phyloP scores from a whole-genome alignment of 2,888 invertebrate genomes.

The Watsonalla binaria region DNA sequence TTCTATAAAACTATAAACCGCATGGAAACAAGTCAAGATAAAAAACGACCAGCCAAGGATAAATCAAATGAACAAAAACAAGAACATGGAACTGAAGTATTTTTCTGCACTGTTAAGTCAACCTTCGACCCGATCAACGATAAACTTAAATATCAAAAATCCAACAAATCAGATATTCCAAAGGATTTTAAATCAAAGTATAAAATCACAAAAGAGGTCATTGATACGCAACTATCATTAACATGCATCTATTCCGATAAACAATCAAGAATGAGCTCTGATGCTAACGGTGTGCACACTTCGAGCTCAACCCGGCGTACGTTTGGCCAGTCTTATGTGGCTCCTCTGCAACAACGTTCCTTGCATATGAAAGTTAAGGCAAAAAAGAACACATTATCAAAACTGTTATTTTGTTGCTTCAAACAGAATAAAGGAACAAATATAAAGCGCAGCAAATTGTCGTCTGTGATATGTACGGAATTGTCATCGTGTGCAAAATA shows the following conservation, averaged over 20 bases:
- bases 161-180: neutral
- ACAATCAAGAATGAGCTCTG: slow-evolving; percentile 2
- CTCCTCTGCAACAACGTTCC: slow-evolving; percentile 17
- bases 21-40: slow-evolving; percentile 16
- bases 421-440: slow-evolving; percentile 7
- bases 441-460: neutral
- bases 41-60: slow-evolving; percentile 7
- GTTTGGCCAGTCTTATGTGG: slow-evolving; percentile 24
- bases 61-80: slow-evolving; percentile 7
- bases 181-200: neutral
- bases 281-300: neutral
- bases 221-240: neutral
- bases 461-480: neutral
- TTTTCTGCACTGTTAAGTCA: slow-evolving; percentile 17
- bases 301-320: slow-evolving; percentile 10
- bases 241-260: slow-evolving; percentile 2
- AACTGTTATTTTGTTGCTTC: slow-evolving; percentile 32
- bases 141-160: neutral
- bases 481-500: slow-evolving; percentile 2
- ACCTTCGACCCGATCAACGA: neutral
- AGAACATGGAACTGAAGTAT: slow-evolving; percentile 15
- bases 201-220: neutral
- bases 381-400: slow-evolving; percentile 16
- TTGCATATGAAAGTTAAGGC: slow-evolving; percentile 13
- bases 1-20: slow-evolving; percentile 7